A percentile compares a stretch with the other conserved stretches of the same genome.
These are phyloP conservation scores for Anorthoa munda DNA, from an alignment of 2,888 invertebrate species.

Conservation along the genomic window DNA sequence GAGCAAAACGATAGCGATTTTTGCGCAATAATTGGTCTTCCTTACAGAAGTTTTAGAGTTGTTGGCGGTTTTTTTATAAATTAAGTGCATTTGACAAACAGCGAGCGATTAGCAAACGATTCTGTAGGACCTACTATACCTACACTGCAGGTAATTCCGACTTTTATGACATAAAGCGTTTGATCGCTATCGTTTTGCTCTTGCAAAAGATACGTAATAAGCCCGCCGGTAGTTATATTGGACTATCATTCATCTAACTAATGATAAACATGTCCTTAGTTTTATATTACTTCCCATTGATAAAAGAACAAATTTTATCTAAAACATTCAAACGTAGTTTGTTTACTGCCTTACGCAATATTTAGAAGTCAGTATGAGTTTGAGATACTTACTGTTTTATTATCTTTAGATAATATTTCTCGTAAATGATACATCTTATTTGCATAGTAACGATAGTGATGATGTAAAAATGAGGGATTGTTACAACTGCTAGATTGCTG, in stretches of 20 bases:
- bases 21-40: no score
- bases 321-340: background rate
- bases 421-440: background rate
- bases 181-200: no score
- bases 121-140: no score
- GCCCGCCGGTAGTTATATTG: background rate
- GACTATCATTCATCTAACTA: background rate
- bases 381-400: constrained; percentile 28
- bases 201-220: no score
- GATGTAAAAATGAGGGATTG: constrained; percentile 3
- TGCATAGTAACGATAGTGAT: constrained; percentile 5
- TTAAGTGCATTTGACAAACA: no score
- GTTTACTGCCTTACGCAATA: background rate
- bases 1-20: no score
- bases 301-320: constrained; percentile 12
- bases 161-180: no score
- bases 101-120: no score
- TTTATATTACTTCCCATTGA: background rate
- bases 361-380: background rate
- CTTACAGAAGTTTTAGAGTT: no score
- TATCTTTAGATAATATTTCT: constrained; percentile 36
- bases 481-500: background rate
- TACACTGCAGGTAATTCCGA: no score
- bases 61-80: no score
- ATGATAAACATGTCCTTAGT: background rate